Conservation (phyloP, 2,888 invertebrate species). For the Drosophila infuscata region DNA sequence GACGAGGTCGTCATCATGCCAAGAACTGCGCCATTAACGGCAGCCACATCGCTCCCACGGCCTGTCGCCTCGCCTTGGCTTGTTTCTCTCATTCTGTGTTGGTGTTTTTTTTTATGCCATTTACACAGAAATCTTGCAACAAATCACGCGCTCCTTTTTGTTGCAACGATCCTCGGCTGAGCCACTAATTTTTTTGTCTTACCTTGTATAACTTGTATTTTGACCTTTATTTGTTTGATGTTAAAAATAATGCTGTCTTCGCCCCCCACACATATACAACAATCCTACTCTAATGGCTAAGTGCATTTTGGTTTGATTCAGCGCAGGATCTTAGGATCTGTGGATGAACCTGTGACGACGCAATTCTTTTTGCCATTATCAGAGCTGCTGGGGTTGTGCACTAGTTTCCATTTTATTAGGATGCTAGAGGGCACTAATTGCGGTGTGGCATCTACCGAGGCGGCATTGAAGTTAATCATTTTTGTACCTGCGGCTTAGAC, state of each 20-base stretch:
- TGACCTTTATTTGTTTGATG: constrained; percentile 78
- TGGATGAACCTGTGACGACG: constrained; percentile 70
- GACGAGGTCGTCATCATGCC: constrained; percentile 47
- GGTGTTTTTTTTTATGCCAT: constrained; percentile 69
- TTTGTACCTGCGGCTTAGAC: constrained; percentile 77
- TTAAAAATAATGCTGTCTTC: constrained; percentile 58
- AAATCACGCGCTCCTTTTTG: constrained; percentile 75
- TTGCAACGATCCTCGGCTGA: constrained; percentile 35
- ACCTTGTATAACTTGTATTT: constrained; percentile 39
- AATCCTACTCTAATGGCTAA: constrained; percentile 47
- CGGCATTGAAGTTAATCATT: constrained; percentile 76
- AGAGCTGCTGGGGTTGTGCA: constrained; percentile 57
- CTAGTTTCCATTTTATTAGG: constrained; percentile 77
- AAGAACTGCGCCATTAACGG: constrained; percentile 69
- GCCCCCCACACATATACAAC: constrained; percentile 19
- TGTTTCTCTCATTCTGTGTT: constrained; percentile 12
- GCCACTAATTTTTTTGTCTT: constrained; percentile 53
- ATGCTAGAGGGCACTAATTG: constrained; percentile 68
- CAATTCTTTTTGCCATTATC: constrained; percentile 71
- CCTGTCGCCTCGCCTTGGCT: constrained; percentile 31
- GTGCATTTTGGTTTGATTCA: constrained; percentile 60
- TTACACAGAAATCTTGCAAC: constrained; percentile 79
- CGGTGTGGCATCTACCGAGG: constrained; percentile 62
- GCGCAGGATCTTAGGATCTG: constrained; percentile 27
- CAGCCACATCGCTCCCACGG: constrained; percentile 68